These are phyloP conservation scores for Tragelaphus scriptus DNA, from an alignment of 2,113 vertebrate genomes.

Conservation along the genomic window DNA sequence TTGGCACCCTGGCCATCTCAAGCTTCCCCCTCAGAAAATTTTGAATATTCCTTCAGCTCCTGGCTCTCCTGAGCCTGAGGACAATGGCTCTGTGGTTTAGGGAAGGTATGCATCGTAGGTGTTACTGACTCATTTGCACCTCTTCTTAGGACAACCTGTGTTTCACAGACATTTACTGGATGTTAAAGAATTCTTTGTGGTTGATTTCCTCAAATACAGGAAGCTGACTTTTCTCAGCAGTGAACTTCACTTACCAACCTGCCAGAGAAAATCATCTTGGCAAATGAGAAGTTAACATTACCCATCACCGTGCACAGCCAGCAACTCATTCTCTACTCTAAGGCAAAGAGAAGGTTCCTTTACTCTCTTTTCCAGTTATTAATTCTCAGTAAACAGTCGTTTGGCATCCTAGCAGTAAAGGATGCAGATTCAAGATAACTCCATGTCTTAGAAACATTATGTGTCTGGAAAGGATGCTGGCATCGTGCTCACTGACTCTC, in stretches of 20 bases:
- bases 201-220: not conserved
- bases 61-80: fast-evolving
- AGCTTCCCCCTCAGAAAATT: not conserved
- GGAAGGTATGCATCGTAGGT: not conserved
- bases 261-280: not conserved
- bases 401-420: not conserved
- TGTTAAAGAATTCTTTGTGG: not conserved
- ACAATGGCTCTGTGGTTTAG: fast-evolving
- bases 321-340: not conserved
- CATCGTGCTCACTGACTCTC: not conserved
- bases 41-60: no score
- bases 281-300: not conserved
- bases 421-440: not conserved
- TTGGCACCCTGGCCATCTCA: not conserved
- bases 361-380: no score
- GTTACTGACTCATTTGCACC: not conserved
- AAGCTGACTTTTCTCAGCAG: not conserved
- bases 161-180: not conserved
- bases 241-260: not conserved
- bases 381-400: not conserved
- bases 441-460: not conserved
- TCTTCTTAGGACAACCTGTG: not conserved
- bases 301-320: not conserved
- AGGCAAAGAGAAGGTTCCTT: not conserved
- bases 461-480: no score